Percentiles rank a stretch among this genome's conserved stretches.
These are phyloP conservation scores for Daboia siamensis DNA, from an alignment of 2,113 vertebrate genomes.

Conservation along the genomic window DNA sequence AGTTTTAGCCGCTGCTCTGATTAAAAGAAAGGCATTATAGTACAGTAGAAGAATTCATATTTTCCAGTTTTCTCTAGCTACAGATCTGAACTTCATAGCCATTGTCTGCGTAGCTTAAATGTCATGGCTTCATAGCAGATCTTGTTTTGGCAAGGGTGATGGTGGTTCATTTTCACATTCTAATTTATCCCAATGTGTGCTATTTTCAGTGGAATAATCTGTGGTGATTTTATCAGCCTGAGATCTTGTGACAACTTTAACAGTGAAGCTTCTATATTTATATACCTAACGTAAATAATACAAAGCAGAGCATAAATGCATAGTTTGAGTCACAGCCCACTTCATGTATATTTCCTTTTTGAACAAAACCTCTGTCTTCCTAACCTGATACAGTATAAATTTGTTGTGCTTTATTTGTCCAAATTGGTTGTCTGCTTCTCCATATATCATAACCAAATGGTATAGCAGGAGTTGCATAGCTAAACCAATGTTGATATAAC, in stretches of 20 bases:
- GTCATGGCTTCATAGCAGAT: neutral
- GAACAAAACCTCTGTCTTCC: neutral
- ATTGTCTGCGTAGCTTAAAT: neutral
- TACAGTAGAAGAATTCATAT: neutral
- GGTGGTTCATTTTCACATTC: neutral
- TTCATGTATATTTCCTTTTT: neutral
- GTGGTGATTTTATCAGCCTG: neutral
- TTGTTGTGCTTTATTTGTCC: neutral
- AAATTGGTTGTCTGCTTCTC: neutral
- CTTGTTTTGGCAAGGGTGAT: neutral
- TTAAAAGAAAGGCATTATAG: neutral
- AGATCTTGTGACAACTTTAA: neutral
- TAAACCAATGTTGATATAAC: neutral
- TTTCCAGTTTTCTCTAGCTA: neutral
- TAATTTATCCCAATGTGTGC: no score
- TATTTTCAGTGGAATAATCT: neutral
- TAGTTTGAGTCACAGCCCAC: neutral
- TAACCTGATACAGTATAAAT: neutral
- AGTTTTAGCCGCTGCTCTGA: neutral
- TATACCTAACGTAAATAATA: neutral
- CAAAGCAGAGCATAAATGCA: neutral
- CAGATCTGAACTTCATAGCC: neutral
- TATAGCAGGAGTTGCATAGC: neutral
- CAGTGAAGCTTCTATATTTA: neutral
- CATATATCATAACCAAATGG: neutral